Base-by-base conservation (phyloP, 64 coral and sea anemone species). In the Pocillopora verrucosa region DNA sequence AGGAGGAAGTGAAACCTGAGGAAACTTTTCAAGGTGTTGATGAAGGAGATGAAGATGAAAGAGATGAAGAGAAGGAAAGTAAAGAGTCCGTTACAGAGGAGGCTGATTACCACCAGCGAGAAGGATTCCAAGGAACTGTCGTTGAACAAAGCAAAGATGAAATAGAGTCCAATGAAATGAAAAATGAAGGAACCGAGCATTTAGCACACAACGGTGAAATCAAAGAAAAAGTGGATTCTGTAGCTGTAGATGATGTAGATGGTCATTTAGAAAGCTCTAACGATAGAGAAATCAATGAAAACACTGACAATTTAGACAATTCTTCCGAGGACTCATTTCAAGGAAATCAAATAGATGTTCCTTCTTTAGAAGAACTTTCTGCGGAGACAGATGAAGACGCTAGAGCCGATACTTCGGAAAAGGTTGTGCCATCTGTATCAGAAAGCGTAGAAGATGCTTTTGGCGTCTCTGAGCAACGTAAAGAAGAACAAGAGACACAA, bases 311-410 rank as follows among this genome's bases (percentile, higher is more conserved):
- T 78, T 7, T 61, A 88, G 75, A 74, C 57, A 78, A 45, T 88
- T 61, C 9, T 45, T 36, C 73, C 1, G 60, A 88, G 22, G 72
- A 76, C 25, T 61, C 58, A 1, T 36, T 77, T 12, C 57, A 22
- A 76, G 72, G 86, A 19, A 51, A 63, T 76, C 57, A 76, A 22
- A 20, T 62, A 35, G 73, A 76, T 77, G 86, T 88, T 62, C 86
- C 57, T 85, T 85, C 82, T 20, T 45, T 85, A 25, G 82, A 85
- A 17, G 82, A 85, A 14, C 82, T 72, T 72, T 72, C 82, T 57
- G 82, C 65, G 22, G 65, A 51, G n/a, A 65, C 65, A 85, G 37
- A 38, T 5, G 38, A 85, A 9, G 82, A 38, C 64, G 45, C 64
- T 76, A 78, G 60, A 61, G 41, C 88, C 63, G 58, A 83, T 13